A percentile compares a stretch with the other conserved stretches of the same genome.
Conservation (phyloP, 2,113 vertebrate species). For the Dissostichus mawsoni region DNA sequence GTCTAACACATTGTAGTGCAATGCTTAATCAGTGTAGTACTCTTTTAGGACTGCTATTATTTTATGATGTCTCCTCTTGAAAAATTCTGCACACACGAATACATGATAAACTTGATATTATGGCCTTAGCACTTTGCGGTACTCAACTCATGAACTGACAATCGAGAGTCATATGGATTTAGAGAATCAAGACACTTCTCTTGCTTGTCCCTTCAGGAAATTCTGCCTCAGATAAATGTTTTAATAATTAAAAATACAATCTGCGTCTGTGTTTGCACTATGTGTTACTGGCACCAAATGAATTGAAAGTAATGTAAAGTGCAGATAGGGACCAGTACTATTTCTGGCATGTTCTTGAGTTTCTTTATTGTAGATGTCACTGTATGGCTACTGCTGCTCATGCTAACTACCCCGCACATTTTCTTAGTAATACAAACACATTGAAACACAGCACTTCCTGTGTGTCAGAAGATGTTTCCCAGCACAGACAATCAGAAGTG, state of each 20-base stretch:
- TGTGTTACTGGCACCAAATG: background rate
- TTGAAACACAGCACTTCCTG: background rate
- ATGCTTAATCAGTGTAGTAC: background rate
- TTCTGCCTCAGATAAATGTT: no score
- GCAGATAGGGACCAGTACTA: no score
- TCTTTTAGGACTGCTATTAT: background rate
- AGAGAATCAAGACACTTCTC: no score
- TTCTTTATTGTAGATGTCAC: constrained; percentile 3
- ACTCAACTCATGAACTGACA: no score
- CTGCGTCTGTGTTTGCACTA: background rate
- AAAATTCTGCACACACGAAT: no score
- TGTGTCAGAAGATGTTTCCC: background rate
- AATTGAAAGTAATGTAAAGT: background rate
- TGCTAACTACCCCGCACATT: background rate
- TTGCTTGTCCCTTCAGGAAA: no score
- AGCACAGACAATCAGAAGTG: background rate
- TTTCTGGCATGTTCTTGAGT: no score
- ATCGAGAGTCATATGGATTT: no score
- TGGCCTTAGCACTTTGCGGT: no score
- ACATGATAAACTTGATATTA: no score
- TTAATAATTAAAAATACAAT: no score
- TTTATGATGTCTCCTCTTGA: background rate
- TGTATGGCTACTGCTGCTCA: background rate
- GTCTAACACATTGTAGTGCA: background rate
- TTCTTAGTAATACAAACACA: no score